Percentiles rank a stretch among this genome's conserved stretches.
Evolutionary conservation across 2,888 invertebrate genomes (phyloP).

Genomic region (Caenorhabditis plicata): DNA sequence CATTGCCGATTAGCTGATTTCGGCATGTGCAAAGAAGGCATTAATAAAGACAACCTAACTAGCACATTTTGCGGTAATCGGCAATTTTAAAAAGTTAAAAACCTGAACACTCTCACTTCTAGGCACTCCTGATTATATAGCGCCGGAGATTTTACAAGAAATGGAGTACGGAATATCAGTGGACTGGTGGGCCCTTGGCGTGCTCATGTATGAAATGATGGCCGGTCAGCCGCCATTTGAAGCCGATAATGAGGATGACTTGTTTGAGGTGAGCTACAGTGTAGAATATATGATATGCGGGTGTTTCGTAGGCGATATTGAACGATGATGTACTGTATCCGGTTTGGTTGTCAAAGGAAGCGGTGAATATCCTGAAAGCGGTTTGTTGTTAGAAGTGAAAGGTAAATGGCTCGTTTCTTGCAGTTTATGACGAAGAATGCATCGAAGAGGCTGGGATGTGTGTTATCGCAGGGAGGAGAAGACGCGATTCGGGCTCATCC

Average conservation of each 20-base stretch:
- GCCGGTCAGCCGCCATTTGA: conserved; percentile 99
- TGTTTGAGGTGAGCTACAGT: too few relatives aligned
- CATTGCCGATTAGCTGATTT: conserved; percentile 69
- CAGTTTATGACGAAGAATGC: conserved; percentile 98
- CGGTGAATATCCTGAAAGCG: conserved; percentile 84
- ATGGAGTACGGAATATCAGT: conserved; percentile 75
- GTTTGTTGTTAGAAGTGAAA: conserved; percentile 60
- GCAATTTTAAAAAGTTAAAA: too few relatives aligned
- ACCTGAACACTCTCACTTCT: too few relatives aligned
- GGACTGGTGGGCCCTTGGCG: conserved; percentile 89
- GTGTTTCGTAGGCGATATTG: too few relatives aligned
- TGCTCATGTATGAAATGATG: conserved; percentile 90
- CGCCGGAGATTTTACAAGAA: conserved; percentile 88
- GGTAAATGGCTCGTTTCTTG: conserved; percentile 20
- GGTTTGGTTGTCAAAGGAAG: conserved; percentile 89
- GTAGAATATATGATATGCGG: too few relatives aligned
- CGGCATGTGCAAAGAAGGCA: conserved; percentile 98
- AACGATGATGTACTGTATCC: conserved; percentile 98
- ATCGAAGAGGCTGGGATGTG: conserved; percentile 87
- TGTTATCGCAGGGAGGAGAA: conserved; percentile 78
- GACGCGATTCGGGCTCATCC: conserved; percentile 81
- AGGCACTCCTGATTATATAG: conserved; percentile 86
- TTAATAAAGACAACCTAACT: conserved; percentile 83
- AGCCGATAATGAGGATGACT: conserved; percentile 98
- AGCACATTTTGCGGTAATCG: conserved; percentile 92